phyloP scores from a whole-genome alignment of 2,797 vertebrate genomes.

The Hybognathus amarus region DNA sequence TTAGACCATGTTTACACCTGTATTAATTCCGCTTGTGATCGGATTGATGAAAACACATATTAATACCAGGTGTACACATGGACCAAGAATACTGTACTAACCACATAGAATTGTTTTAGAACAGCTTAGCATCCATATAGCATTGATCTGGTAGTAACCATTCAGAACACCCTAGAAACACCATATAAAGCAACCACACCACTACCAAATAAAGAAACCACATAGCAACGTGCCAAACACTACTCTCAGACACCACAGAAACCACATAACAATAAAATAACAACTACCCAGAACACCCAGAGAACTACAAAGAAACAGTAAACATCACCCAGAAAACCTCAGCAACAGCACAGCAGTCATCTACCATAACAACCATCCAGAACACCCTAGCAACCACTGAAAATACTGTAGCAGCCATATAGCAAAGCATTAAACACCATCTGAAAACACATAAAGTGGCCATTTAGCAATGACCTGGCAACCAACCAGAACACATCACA shows the following conservation, averaged over 20 bases:
- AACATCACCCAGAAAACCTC: background rate
- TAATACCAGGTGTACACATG: background rate
- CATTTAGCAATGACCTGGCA: background rate
- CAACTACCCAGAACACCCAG: background rate
- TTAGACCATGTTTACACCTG: background rate
- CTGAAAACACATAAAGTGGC: background rate
- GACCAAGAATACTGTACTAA: background rate
- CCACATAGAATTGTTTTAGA: background rate
- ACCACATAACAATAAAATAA: background rate
- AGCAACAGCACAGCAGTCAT: background rate
- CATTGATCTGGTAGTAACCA: background rate
- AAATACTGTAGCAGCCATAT: background rate
- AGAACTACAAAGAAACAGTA: background rate
- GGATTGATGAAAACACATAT: background rate
- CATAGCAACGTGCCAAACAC: background rate
- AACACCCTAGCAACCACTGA: background rate
- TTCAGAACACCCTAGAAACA: background rate
- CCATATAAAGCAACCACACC: background rate
- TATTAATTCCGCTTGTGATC: background rate
- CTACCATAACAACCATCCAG: background rate
- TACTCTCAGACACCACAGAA: background rate
- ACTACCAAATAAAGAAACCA: background rate
- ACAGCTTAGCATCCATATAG: background rate
- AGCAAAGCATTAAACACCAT: background rate
- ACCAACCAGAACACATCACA: background rate